phyloP scores from a whole-genome alignment of 2,113 vertebrate genomes.

The Oncorhynchus mykiss region DNA sequence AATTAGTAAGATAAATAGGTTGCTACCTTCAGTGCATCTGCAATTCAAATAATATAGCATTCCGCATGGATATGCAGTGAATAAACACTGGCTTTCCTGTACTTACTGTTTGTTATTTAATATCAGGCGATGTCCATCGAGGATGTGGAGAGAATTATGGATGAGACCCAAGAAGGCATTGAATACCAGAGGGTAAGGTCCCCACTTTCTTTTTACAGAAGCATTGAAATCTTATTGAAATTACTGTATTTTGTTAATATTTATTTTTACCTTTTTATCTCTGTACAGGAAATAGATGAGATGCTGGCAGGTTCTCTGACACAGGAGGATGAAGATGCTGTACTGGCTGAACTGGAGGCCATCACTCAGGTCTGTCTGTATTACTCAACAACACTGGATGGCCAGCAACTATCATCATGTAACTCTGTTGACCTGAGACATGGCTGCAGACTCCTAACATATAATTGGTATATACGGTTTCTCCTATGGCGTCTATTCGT shows the following conservation, averaged over 20 bases:
- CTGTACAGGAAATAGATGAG: slow-evolving; percentile 90
- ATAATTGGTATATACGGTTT: too few relatives aligned
- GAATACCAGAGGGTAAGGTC: slow-evolving; percentile 89
- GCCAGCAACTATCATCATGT: too few relatives aligned
- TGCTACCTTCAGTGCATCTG: background rate
- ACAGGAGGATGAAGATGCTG: slow-evolving; percentile 89
- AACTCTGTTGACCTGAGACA: background rate
- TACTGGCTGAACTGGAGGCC: slow-evolving; percentile 86
- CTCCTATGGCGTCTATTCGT: background rate
- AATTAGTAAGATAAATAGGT: background rate
- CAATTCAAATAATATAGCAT: background rate
- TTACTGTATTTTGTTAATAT: background rate
- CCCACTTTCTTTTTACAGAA: background rate
- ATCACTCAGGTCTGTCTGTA: slow-evolving; percentile 84
- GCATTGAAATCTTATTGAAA: background rate
- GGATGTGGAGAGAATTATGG: slow-evolving; percentile 94
- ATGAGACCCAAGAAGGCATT: slow-evolving; percentile 92
- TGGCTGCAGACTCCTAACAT: background rate
- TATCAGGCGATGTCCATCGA: slow-evolving; percentile 92
- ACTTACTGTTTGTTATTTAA: background rate
- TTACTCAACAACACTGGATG: background rate
- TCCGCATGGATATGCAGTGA: too few relatives aligned
- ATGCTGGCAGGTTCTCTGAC: slow-evolving; percentile 85
- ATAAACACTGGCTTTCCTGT: background rate
- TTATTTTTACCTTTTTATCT: background rate